Evolutionary conservation across 2,888 invertebrate genomes (phyloP), one percentile per base, ranked within the genome.

Genomic region (Megalurothrips usitatus): DNA sequence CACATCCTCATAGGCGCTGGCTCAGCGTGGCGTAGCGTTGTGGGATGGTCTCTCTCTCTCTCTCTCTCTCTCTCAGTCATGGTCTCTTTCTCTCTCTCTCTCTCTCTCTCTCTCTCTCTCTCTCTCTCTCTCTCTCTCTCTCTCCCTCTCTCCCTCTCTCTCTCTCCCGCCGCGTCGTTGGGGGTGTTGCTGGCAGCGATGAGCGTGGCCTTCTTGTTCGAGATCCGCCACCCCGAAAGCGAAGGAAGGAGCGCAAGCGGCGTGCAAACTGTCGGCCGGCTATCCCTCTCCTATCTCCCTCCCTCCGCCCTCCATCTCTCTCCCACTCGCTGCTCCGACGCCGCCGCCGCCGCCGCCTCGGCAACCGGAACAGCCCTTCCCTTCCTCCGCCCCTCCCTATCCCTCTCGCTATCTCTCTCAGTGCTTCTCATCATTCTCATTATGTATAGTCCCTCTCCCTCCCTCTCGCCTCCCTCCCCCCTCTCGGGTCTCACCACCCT

Each of bases 281-380:
- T 43, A 43, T 28, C 23, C 47, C 58, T 26, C 49, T 34, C 26
- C 26, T 14, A 17, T 58, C 14, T 58, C 58, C n/a, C 14, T 58
- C 58, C n/a, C 58, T 58, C 58, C 78, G 11, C 58, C n/a, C 58
- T 58, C 58, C n/a, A 11, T 58, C 58, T 58, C 58, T 58, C 58
- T 58, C 58, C 17, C 58, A 14, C 58, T 58, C 58, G 11, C 58
- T 58, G n/a, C 80, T 43, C 52, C 34, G 52, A 8, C 14, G 34
- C 34, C 58, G 58, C 58, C 58, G 19, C 19, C 58, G 34, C 58
- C 12, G 58, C 58, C 17, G 58, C 58, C 58, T 58, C 83, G 58
- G 58, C 68, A 12, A 75, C 68, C 68, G 68, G 68, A 75, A 75
- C 68, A 58, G 58, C 58, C n/a, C n/a, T n/a, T 19, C 58, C 58